phyloP scores from a whole-genome alignment of 2,888 invertebrate genomes.

The Tachina fera region DNA sequence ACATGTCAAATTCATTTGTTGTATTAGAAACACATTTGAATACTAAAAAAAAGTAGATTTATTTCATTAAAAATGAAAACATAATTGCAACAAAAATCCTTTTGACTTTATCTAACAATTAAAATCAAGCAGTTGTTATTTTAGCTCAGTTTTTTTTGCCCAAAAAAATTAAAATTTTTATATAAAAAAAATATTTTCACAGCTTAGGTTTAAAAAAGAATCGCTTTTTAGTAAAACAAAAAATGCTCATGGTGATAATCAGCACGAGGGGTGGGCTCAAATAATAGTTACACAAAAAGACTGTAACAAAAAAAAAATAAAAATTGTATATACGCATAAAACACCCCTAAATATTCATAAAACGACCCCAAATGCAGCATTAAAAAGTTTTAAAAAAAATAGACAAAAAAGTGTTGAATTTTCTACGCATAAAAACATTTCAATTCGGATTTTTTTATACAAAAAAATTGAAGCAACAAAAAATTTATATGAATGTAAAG shows the following conservation, averaged over 20 bases:
- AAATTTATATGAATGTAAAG: conserved; percentile 1
- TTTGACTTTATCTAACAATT: conserved; percentile 82
- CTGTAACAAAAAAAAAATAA: conserved; percentile 7
- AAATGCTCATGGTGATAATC: conserved; percentile 68
- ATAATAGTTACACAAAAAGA: conserved; percentile 76
- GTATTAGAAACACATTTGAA: neutral
- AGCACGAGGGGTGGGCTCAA: conserved; percentile 78
- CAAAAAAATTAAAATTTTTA: conserved; percentile 54
- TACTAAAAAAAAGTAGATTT: conserved; percentile 42
- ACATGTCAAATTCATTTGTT: conserved; percentile 52
- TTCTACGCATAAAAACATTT: conserved; percentile 79
- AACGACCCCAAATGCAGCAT: conserved; percentile 51
- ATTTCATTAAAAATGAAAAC: conserved; percentile 57
- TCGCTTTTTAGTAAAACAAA: conserved; percentile 23
- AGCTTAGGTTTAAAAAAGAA: conserved; percentile 59
- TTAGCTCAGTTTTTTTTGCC: conserved; percentile 72
- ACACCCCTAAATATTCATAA: conserved; percentile 75
- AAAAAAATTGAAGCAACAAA: conserved; percentile 71
- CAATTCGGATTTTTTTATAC: conserved; percentile 77
- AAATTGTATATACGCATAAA: conserved; percentile 56
- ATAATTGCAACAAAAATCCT: conserved; percentile 74
- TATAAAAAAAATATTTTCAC: conserved; percentile 69
- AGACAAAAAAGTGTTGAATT: conserved; percentile 70
- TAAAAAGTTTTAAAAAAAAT: conserved; percentile 40
- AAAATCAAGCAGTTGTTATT: conserved; percentile 79